Evolutionary conservation across 2,797 vertebrate species (phyloP), one percentile per base, ranked within the genome.

Genomic region (Notolabrus celidotus): DNA sequence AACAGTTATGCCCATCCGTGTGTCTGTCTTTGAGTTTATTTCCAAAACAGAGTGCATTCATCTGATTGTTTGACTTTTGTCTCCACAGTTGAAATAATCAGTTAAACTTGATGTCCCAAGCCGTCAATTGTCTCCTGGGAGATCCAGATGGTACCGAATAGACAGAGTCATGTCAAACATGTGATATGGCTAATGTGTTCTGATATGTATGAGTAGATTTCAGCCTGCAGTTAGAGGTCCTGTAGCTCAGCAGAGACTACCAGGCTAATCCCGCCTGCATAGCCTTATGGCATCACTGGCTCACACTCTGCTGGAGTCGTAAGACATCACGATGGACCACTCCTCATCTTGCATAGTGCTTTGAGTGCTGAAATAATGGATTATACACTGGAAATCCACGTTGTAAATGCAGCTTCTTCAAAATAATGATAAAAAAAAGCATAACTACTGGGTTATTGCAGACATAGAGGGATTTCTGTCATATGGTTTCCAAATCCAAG

Each of bases 311-410:
- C 56, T 7, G 11, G 59, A 74, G 68, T 53, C 2, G 7, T 41
- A 56, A 42, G 77, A 80, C 79, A 69, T 76, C 64, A 42, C 41
- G 14, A 74, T 69, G 45, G 67, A 74, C 71, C 68, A 19, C 36
- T 75, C 53, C 57, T 59, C 56, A 69, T 63, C 68, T 89, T 90
- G 88, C 87, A 90, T 89, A 87, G 86, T 85, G 81, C 67, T 77
- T 80, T 74, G 75, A 79, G 50, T 78, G 75, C 53, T 50, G 55
- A 71, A 85, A 76, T 29, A 68, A 76, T 41, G 51, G 58, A 66
- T 47, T 27, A 61, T 74, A 71, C 73, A 61, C 31, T n/a, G 59
- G 43, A 65, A 62, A 65, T 57, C 54, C 69, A 69, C 42, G 74
- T 54, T 73, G 51, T 27, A 33, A 42, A 56, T 39, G 61, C 42